phyloP scores from a whole-genome alignment of 2,888 invertebrate species.

The Chelonus formosanus region DNA sequence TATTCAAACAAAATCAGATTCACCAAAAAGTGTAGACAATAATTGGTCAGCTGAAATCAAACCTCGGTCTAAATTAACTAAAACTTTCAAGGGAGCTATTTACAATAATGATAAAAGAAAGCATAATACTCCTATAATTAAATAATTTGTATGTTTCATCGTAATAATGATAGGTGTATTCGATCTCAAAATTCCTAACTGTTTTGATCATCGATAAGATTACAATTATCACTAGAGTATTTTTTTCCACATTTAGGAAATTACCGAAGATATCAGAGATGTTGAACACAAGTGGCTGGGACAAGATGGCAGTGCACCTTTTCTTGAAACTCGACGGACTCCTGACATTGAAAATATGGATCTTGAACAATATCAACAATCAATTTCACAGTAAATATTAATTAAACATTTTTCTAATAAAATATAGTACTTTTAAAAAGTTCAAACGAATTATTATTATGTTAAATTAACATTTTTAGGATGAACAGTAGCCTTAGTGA shows the following conservation, averaged over 20 bases:
- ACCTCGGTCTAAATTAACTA: slow-evolving; percentile 44
- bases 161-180: neutral
- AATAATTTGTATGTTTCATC: slow-evolving; percentile 2
- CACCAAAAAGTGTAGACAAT: slow-evolving; percentile 6
- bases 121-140: neutral
- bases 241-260: slow-evolving; percentile 65
- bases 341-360: slow-evolving; percentile 84
- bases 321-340: slow-evolving; percentile 74
- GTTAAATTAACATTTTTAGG: slow-evolving; percentile 65
- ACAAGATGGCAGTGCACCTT: slow-evolving; percentile 68
- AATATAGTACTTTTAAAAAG: too few relatives aligned
- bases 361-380: slow-evolving; percentile 83
- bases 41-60: slow-evolving; percentile 27
- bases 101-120: slow-evolving; percentile 15
- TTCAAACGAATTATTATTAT: neutral
- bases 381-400: slow-evolving; percentile 76
- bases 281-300: slow-evolving; percentile 76
- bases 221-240: neutral
- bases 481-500: slow-evolving; percentile 94
- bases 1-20: slow-evolving; percentile 1
- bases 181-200: neutral
- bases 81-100: slow-evolving; percentile 38
- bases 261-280: slow-evolving; percentile 68
- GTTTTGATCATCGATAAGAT: too few relatives aligned
- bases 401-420: neutral